A percentile compares a stretch with the other conserved stretches of the same genome.
phyloP scores from a whole-genome alignment of 2,797 vertebrate genomes.

The Serranus cabrilla region DNA sequence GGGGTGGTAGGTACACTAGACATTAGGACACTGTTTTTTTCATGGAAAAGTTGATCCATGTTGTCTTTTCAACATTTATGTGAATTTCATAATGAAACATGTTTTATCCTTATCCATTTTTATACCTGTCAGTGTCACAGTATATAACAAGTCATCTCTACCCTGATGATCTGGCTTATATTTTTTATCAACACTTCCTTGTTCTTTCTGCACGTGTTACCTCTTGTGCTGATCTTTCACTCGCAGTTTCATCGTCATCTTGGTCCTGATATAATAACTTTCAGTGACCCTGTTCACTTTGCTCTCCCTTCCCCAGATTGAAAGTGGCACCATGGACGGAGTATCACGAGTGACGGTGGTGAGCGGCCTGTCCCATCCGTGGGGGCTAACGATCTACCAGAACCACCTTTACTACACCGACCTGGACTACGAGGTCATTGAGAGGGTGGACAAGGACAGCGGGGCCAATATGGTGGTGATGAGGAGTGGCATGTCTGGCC shows the following conservation, averaged over 20 bases:
- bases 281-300: not conserved
- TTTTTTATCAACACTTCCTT: not conserved
- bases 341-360: constrained; percentile 71
- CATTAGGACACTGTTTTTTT: not conserved
- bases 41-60: not conserved
- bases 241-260: not conserved
- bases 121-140: not conserved
- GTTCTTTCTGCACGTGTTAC: no score
- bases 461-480: constrained; percentile 83
- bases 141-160: not conserved
- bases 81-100: not conserved
- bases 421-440: constrained; percentile 84
- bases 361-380: constrained; percentile 80
- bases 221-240: no score
- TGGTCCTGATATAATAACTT: not conserved
- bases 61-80: no score
- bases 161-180: not conserved
- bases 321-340: constrained; percentile 84
- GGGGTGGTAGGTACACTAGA: constrained; percentile 74
- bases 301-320: constrained; percentile 72
- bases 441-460: constrained; percentile 81
- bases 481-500: constrained; percentile 80
- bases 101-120: not conserved
- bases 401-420: constrained; percentile 85
- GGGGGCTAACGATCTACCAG: constrained; percentile 82